These are phyloP conservation scores for Engystomops pustulosus DNA, from an alignment of 2,113 vertebrate species.

Conservation along the genomic window DNA sequence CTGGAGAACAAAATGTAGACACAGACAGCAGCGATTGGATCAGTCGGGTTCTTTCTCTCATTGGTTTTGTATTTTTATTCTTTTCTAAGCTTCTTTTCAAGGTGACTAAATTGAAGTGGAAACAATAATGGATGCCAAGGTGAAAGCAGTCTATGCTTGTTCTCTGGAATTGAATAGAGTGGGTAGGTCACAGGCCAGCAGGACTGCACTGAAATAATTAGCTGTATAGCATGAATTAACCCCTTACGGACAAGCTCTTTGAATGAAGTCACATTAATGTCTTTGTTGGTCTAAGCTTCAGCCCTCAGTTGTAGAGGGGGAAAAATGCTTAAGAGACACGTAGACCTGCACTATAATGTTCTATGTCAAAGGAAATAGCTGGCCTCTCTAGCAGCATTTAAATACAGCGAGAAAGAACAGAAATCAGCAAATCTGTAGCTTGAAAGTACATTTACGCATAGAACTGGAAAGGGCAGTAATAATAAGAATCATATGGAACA, in stretches of 20 bases:
- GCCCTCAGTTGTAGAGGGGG: too few species aligned
- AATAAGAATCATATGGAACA: too few species aligned
- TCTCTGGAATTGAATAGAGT: constrained; percentile 64
- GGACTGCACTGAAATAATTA: constrained; percentile 53
- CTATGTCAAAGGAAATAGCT: neutral
- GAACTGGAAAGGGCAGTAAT: neutral
- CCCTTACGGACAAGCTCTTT: neutral
- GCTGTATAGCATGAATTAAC: constrained; percentile 49
- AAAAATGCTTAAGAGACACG: neutral
- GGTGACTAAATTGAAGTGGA: constrained; percentile 71
- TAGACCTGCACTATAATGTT: neutral
- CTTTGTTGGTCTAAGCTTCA: neutral
- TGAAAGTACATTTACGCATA: too few species aligned
- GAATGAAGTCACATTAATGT: neutral
- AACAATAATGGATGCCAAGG: constrained; percentile 63
- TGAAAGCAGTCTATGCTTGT: constrained; percentile 55
- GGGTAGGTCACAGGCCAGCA: constrained; percentile 59
- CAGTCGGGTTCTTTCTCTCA: constrained; percentile 58
- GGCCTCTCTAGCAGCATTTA: neutral
- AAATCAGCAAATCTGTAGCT: neutral
- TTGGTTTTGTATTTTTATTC: constrained; percentile 67
- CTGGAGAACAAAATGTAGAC: constrained; percentile 65
- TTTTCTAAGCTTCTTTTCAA: constrained; percentile 67
- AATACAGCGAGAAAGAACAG: neutral
- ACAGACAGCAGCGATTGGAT: constrained; percentile 67